Evolutionary conservation across 2,797 vertebrate genomes (phyloP), one percentile per base, ranked within the genome.

Genomic region (Siniperca scherzeri): DNA sequence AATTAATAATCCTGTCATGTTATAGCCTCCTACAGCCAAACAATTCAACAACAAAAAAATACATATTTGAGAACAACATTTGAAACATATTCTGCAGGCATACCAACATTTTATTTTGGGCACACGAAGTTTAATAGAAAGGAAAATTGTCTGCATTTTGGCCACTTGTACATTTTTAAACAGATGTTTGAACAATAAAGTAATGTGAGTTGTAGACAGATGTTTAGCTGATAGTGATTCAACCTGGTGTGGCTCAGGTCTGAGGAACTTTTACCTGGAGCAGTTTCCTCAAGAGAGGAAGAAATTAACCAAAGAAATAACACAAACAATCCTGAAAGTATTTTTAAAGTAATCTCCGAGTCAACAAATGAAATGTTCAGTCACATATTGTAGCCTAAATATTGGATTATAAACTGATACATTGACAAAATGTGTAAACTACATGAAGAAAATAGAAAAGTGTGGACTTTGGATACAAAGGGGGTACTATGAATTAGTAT

Each of bases 171-270:
- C 36, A n/a, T 19, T 3, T 55, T 36, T 3, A 30, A 25, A 38
- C 12, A n/a, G 2, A 62, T 62, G 48, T 4, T 7, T 53, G 5
- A 38, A 77, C 33, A 25, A 5, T 36, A 13, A 61, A 10, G 8
- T 25, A 7, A 48, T 57, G 38, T 16, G 0, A 30, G 7, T 8
- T 76, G 50, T 33, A 50, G 7, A 66, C 59, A 53, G 48, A 61
- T 71, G 13, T 50, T 30, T 36, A 67, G 17, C 30, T 71, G 64
- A 3, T 1, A 27, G 53, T 48, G 62, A 55, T 33, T 78, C 21
- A 77, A 0, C 7, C 40, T 87, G 79, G 79, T 82, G 82, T 88
- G 77, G 57, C 50, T 74, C 80, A 78, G 52, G 6, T 72, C 21
- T 74, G 22, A 76, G 22, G 6, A 40, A 25, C 16, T n/a, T 27